Conservation (phyloP, 2,113 vertebrate species). For the Pygoscelis adeliae region DNA sequence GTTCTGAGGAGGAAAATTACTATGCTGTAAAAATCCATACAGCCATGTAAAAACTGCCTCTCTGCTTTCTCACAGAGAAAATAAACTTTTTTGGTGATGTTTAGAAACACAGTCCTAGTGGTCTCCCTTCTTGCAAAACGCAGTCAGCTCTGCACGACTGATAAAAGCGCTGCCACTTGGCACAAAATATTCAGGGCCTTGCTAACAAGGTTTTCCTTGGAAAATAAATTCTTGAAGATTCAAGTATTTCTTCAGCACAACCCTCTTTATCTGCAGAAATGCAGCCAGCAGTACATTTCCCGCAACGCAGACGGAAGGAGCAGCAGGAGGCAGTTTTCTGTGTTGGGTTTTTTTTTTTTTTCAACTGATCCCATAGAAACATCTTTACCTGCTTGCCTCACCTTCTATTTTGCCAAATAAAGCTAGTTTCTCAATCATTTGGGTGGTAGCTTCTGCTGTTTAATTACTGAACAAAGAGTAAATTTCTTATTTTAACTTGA, state of each 20-base stretch:
- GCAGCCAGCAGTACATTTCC: neutral
- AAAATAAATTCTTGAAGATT: neutral
- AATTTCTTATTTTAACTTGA: neutral
- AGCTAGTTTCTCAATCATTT: neutral
- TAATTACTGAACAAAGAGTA: neutral
- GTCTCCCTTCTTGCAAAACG: neutral
- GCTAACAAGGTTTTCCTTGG: neutral
- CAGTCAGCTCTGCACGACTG: neutral
- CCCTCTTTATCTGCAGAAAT: neutral
- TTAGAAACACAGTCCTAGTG: neutral
- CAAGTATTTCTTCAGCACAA: neutral
- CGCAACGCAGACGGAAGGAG: accelerated
- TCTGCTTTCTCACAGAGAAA: neutral
- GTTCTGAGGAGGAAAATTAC: neutral
- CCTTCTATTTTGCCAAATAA: neutral
- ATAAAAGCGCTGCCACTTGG: neutral
- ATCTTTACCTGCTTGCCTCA: neutral
- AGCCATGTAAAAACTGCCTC: neutral
- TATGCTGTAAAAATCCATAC: neutral
- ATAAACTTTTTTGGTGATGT: neutral
- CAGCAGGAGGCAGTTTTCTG: neutral
- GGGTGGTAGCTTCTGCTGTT: neutral
- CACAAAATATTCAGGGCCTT: neutral
- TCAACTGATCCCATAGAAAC: neutral
- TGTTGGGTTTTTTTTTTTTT: neutral